Evolutionary conservation across 2,888 invertebrate genomes (phyloP), one percentile per base, ranked within the genome.

Genomic region (Aphodius sticticus): DNA sequence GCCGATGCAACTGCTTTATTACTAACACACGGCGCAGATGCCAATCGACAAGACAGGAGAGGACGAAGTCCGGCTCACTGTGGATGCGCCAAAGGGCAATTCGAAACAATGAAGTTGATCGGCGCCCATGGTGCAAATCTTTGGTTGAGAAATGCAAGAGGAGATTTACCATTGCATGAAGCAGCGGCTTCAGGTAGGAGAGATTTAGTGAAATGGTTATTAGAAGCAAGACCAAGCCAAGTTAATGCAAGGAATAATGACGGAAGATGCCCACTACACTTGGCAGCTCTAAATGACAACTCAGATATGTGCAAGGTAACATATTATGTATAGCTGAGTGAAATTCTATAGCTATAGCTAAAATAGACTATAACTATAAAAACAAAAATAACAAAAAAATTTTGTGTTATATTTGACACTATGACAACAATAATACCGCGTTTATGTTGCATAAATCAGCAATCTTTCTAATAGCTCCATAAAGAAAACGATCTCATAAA

Each of bases 151-250:
- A 99, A 98, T 87, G 95, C 97, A 1, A 94, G 97, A 86, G 99
- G 99, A 0, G 99, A 99, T 88, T 92, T 97, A 79, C 97, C 99
- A 0, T 91, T 99, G 35, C 99, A 99, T 87, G 99, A 99, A 90
- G 99, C 99, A 0, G 96, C 98, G 0, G 94, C 96, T 70, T 97
- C 97, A 0, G 98, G 98, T 0, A 92, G 97, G 81, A 93, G 96
- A 82, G 97, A 97, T 86, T 88, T 98, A 80, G 95, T 98, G 0
- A 93, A 95, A 85, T 98, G 98, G 97, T 90, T 99, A 71, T 90
- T 97, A 79, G 93, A 94, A 77, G 95, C 96, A 85, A 92, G 96
- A 81, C 95, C 96, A 0, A 95, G 96, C 84, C 95, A 94, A 85
- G 94, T 96, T 76, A 98, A 94, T 89, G 96, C 95, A 75, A 94